These are phyloP conservation scores for Rhynchomys soricoides DNA, from an alignment of 2,113 vertebrate genomes.

Conservation along the genomic window DNA sequence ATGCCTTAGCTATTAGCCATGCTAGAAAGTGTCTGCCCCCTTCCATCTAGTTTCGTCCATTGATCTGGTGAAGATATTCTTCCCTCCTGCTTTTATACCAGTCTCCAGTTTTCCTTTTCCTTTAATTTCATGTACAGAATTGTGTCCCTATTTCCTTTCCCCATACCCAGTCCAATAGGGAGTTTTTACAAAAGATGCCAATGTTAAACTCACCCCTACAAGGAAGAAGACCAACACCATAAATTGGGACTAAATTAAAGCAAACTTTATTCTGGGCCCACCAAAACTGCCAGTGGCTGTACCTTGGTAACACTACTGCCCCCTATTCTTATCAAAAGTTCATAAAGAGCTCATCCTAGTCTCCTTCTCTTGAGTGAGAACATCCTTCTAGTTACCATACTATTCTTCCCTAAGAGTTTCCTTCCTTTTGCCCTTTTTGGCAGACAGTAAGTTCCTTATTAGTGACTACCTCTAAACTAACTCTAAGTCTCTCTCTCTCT, in stretches of 20 bases:
- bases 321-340: background rate
- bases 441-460: background rate
- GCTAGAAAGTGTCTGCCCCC: constrained; percentile 4
- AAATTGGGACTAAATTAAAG: background rate
- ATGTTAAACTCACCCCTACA: background rate
- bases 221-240: too few relatives aligned
- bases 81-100: background rate
- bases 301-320: background rate
- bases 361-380: background rate
- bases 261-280: background rate
- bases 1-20: background rate
- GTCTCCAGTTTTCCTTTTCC: background rate
- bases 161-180: background rate
- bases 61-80: background rate
- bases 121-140: background rate
- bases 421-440: too few relatives aligned
- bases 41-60: background rate
- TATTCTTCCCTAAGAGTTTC: background rate
- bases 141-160: background rate
- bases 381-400: background rate
- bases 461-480: background rate
- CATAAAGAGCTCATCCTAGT: background rate
- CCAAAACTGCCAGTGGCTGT: background rate
- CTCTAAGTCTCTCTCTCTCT: background rate
- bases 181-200: background rate